Conservation (phyloP, 2,113 vertebrate genomes). For the Danionella cerebrum region DNA sequence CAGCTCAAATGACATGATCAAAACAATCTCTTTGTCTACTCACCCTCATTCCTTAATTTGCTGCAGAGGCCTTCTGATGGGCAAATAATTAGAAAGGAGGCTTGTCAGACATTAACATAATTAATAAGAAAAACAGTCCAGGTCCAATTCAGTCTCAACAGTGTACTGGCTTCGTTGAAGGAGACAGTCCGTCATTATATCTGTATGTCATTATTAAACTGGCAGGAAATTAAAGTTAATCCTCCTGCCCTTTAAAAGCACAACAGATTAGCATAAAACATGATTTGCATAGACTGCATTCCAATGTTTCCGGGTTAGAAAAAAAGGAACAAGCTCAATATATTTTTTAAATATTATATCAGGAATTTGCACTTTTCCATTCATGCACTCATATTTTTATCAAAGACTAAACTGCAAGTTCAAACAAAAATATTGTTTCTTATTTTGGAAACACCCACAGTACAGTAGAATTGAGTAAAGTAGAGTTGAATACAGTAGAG, state of each 20-base stretch:
- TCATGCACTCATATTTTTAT: too few relatives aligned
- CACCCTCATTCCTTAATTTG: background rate
- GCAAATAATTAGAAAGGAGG: constrained; percentile 9
- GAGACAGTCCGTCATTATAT: constrained; percentile 31
- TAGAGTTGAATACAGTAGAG: too few relatives aligned
- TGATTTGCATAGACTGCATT: constrained; percentile 16
- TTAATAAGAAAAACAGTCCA: constrained; percentile 18
- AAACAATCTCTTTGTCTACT: background rate
- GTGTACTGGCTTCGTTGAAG: constrained; percentile 11
- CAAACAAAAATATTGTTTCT: too few relatives aligned
- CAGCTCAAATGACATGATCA: background rate
- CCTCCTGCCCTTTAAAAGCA: constrained; percentile 37
- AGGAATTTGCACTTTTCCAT: too few relatives aligned
- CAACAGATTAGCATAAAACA: constrained; percentile 35
- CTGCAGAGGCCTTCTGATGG: background rate
- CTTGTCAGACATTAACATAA: constrained; percentile 23
- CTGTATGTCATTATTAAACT: constrained; percentile 17
- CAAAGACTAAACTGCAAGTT: too few relatives aligned
- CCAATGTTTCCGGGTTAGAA: background rate
- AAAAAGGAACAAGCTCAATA: background rate
- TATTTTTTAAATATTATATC: too few relatives aligned
- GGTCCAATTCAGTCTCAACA: background rate
- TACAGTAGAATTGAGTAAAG: too few relatives aligned
- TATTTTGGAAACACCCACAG: too few relatives aligned
- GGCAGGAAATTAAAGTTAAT: constrained; percentile 43